phyloP scores from a whole-genome alignment of 2,797 vertebrate species.

The Tapirus indicus region DNA sequence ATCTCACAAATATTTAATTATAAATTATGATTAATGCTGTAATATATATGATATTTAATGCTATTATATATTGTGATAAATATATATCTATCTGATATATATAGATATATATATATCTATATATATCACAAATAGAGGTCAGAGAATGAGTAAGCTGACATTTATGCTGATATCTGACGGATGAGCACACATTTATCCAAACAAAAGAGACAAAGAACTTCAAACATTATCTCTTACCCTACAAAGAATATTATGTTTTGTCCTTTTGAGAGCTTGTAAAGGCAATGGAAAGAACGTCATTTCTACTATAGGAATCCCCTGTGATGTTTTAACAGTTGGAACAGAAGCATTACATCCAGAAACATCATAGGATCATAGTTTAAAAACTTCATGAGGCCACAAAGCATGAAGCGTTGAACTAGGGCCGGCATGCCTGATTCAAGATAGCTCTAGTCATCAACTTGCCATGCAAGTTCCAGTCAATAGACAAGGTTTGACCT shows the following conservation, averaged over 20 bases:
- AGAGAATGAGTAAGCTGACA: background rate
- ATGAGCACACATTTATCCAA: background rate
- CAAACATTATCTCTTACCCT: background rate
- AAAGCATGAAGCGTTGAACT: background rate
- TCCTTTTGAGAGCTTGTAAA: background rate
- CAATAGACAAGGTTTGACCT: background rate
- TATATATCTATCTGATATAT: background rate
- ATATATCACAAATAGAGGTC: background rate
- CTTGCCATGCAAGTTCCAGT: background rate
- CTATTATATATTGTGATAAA: background rate
- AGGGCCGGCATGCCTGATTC: background rate
- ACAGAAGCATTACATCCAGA: background rate
- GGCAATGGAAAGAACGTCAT: background rate
- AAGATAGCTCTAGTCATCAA: background rate
- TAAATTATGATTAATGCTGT: background rate
- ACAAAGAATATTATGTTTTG: background rate
- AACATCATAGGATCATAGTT: background rate
- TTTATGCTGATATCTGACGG: background rate
- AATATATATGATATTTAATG: background rate
- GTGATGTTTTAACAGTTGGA: background rate
- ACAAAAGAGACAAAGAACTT: background rate
- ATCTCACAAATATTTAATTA: background rate
- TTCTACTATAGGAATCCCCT: background rate
- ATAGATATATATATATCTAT: background rate
- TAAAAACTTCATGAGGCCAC: background rate